Conservation (phyloP, 2,888 invertebrate species). For the Coleophora deauratella region DNA sequence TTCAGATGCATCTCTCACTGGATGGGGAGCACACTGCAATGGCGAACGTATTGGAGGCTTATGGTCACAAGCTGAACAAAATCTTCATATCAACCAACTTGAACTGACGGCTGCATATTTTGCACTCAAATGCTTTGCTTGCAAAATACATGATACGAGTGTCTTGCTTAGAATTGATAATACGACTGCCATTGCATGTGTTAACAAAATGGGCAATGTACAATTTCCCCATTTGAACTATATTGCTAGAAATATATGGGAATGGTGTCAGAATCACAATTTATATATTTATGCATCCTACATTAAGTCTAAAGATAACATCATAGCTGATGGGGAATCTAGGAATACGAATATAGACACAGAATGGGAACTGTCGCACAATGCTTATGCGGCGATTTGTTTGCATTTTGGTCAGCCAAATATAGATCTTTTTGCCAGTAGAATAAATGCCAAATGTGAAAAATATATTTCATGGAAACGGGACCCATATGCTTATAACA, state of each 20-base stretch:
- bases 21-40: background rate
- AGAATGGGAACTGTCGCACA: constrained; percentile 3
- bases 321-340: constrained; percentile 9
- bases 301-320: constrained; percentile 11
- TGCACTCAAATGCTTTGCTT: background rate
- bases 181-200: constrained; percentile 11
- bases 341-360: constrained; percentile 3
- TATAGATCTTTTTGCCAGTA: too few species aligned
- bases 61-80: background rate
- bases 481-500: too few species aligned
- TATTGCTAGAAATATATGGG: too few species aligned
- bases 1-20: background rate
- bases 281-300: constrained; percentile 9
- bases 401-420: too few species aligned
- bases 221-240: constrained; percentile 4
- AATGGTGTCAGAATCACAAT: constrained; percentile 7
- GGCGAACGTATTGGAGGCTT: background rate
- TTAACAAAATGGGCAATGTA: constrained; percentile 4
- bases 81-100: background rate
- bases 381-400: too few species aligned
- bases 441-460: too few species aligned
- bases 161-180: background rate
- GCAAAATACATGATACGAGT: background rate
- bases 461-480: too few species aligned
- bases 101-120: background rate